Base-by-base conservation (phyloP, 1,140 invertebrate species). In the Campoletis sonorensis region DNA sequence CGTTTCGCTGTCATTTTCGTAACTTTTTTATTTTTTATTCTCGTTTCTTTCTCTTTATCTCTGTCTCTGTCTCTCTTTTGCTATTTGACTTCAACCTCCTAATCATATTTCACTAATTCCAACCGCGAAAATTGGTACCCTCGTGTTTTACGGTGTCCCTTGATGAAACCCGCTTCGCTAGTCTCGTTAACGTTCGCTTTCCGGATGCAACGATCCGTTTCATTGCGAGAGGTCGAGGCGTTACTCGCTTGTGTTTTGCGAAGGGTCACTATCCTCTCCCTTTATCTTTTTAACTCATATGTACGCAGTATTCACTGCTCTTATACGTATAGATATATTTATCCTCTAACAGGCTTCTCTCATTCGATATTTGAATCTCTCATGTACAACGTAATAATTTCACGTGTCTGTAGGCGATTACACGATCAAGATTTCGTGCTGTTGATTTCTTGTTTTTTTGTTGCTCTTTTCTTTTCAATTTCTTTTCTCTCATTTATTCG, bases 361-460 rank as follows among this genome's bases (percentile, higher is more conserved):
- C 94, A 76, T 90, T 95, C 72, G 94, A 95, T 96, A 89, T 89
- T 96, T 61, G 95, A 18, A 54, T 54, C 51, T 26, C 61, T 64
- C 61, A 26, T 5, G 61, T 64, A 64, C n/a, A 13, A 23, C 13
- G 27, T 64, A 64, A 64, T 26, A 15, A 64, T 64, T 13, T 26
- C 23, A 64, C 61, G 61, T 26, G 61, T 23, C 7, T 23, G 23
- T 27, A 23, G 27, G 61, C 58, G 58, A 18, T 4, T 8, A 54
- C 51, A 45, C 7, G 11, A 45, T 10, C 40, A 45, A 45, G 37
- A 33, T 33, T 7, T 45, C 3, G 8, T 45, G 40, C 13, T 21
- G 21, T 71, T 40, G 1, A 79, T 58, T 82, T 76, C 68, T 27
- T 80, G 82, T 80, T 71, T 82, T 51, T 84, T n/a, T n/a, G n/a